These are phyloP conservation scores for Ochlodes sylvanus DNA, from an alignment of 2,888 invertebrate genomes.

Conservation along the genomic window DNA sequence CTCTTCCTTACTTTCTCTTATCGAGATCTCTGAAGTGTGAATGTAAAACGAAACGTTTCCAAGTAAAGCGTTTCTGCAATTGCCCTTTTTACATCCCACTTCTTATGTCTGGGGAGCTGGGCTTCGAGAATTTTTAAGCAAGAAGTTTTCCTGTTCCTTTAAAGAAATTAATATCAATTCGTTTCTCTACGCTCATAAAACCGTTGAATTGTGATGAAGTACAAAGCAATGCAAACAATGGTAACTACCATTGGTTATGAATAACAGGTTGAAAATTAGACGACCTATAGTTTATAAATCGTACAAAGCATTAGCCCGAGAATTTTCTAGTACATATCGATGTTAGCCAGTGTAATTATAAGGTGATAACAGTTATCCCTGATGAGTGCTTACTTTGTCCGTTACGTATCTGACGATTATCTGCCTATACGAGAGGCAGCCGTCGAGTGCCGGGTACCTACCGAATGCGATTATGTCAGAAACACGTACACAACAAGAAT, in stretches of 20 bases:
- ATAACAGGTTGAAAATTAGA: constrained; percentile 2
- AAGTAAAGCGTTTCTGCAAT: constrained; percentile 53
- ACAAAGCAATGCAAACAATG: too few relatives aligned
- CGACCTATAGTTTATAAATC: constrained; percentile 29
- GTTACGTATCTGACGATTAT: constrained; percentile 53
- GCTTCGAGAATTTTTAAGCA: constrained; percentile 27
- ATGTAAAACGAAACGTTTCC: constrained; percentile 64
- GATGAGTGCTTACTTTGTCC: constrained; percentile 56
- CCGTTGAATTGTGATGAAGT: not conserved
- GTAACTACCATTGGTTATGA: not conserved
- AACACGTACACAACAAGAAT: constrained; percentile 76
- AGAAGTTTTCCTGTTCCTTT: constrained; percentile 30
- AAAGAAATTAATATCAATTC: constrained; percentile 28
- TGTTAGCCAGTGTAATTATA: constrained; percentile 49
- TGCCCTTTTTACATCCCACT: constrained; percentile 47
- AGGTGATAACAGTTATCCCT: constrained; percentile 55
- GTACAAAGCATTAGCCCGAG: constrained; percentile 47
- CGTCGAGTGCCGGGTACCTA: constrained; percentile 15
- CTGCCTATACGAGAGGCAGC: constrained; percentile 7
- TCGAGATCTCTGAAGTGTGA: constrained; percentile 70
- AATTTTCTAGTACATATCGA: constrained; percentile 42
- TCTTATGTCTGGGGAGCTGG: constrained; percentile 19
- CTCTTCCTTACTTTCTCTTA: constrained; percentile 58
- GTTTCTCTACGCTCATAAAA: not conserved
- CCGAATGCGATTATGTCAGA: constrained; percentile 71